Conservation (phyloP, 2,113 vertebrate species). For the Lucifuga dentata region DNA sequence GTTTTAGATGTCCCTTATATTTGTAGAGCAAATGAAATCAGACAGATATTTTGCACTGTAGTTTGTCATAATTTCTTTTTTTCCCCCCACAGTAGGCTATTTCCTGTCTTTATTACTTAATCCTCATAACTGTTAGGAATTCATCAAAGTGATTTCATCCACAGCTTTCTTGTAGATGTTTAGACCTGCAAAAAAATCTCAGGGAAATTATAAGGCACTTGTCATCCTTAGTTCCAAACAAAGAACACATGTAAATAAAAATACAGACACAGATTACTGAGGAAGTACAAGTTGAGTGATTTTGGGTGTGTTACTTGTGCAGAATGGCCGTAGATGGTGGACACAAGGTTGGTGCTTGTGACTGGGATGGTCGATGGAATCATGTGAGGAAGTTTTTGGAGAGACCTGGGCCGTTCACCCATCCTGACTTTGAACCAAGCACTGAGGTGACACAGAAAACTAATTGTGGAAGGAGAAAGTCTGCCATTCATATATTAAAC, state of each 20-base stretch:
- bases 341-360: conserved; percentile 88
- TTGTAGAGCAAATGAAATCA: too few species aligned
- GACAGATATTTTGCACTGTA: too few species aligned
- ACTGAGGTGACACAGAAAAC: conserved; percentile 86
- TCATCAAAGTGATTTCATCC: not conserved
- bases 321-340: conserved; percentile 98
- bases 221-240: too few species aligned
- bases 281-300: conserved; percentile 18
- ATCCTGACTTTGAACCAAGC: conserved; percentile 98
- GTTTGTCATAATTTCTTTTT: too few species aligned
- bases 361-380: conserved; percentile 98
- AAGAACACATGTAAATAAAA: too few species aligned
- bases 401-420: conserved; percentile 96
- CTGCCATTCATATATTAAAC: not conserved
- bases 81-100: too few species aligned
- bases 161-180: too few species aligned
- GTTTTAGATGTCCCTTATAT: too few species aligned
- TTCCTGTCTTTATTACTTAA: not conserved
- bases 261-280: too few species aligned
- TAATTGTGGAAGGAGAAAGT: not conserved
- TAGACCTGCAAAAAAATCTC: too few species aligned
- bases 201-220: too few species aligned
- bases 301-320: conserved; percentile 83
- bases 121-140: not conserved
- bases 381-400: conserved; percentile 98